A percentile compares a stretch with the other conserved stretches of the same genome.
phyloP scores from a whole-genome alignment of 2,797 vertebrate species.

The Sylvia borin region DNA sequence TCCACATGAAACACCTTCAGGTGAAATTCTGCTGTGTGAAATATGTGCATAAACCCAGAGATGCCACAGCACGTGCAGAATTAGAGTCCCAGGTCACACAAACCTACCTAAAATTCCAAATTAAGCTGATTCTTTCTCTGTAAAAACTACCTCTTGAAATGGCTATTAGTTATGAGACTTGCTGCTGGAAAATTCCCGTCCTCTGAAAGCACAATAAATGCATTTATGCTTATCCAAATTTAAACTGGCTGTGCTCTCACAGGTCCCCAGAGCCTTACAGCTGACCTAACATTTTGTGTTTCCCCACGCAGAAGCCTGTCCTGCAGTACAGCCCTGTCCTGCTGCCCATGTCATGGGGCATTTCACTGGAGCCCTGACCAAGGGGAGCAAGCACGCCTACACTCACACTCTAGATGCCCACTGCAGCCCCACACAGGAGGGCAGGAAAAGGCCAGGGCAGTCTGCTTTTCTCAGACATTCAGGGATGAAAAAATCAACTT shows the following conservation, averaged over 20 bases:
- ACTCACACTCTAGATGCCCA: background rate
- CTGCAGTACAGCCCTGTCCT: background rate
- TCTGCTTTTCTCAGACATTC: background rate
- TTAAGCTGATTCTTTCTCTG: background rate
- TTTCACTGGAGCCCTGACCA: background rate
- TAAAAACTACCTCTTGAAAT: background rate
- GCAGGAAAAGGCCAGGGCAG: background rate
- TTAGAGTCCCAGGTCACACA: rapidly evolving
- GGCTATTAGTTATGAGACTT: background rate
- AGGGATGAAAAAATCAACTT: background rate
- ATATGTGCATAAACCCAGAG: background rate
- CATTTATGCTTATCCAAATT: background rate
- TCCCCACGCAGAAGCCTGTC: background rate
- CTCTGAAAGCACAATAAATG: background rate
- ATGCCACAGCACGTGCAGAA: background rate
- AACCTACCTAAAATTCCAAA: background rate
- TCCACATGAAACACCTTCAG: background rate
- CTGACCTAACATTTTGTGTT: background rate
- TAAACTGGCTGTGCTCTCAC: background rate
- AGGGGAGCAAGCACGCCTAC: background rate
- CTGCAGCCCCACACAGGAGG: background rate
- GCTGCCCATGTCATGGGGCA: background rate
- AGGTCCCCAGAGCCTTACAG: background rate
- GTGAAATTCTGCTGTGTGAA: background rate
- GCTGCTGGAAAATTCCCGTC: background rate